A percentile compares a stretch with the other conserved stretches of the same genome.
Evolutionary conservation across 2,888 invertebrate species (phyloP).

Genomic region (Macaria liturata): DNA sequence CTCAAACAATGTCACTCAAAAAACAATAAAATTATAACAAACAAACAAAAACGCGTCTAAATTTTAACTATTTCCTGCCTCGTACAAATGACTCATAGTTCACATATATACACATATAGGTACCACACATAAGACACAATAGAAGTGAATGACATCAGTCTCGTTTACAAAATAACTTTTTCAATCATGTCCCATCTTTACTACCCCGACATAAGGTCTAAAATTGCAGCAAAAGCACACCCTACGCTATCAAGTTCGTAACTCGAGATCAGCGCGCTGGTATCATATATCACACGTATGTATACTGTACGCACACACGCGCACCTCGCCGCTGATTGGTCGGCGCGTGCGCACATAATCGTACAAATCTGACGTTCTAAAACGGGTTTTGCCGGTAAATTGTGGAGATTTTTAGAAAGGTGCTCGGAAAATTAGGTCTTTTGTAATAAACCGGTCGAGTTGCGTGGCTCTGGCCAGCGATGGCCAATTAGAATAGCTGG

Average conservation of each 20-base stretch:
- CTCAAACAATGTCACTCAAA: conserved; percentile 41
- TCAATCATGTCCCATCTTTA: conserved; percentile 17
- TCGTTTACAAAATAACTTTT: conserved; percentile 18
- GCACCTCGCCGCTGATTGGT: conserved; percentile 31
- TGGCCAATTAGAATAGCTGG: conserved; percentile 35
- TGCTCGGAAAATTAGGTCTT: conserved; percentile 52
- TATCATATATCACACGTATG: conserved; percentile 35
- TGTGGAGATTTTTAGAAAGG: conserved; percentile 81
- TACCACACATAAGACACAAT: conserved; percentile 37
- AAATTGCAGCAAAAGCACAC: conserved; percentile 28
- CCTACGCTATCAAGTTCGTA: conserved; percentile 23
- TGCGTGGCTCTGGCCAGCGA: conserved; percentile 28
- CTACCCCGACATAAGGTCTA: conserved; percentile 39
- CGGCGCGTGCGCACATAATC: conserved; percentile 34
- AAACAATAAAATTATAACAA: conserved; percentile 53
- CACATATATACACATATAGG: conserved; percentile 45
- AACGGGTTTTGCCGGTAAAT: conserved; percentile 70
- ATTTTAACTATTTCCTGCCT: conserved; percentile 59
- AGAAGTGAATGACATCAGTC: conserved; percentile 56
- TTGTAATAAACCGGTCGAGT: conserved; percentile 51
- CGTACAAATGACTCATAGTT: conserved; percentile 55
- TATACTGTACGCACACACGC: conserved; percentile 28
- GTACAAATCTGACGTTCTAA: conserved; percentile 50
- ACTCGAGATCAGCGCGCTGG: conserved; percentile 37
- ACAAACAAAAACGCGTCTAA: conserved; percentile 43